phyloP scores from a whole-genome alignment of 2,797 vertebrate species.

The Steatocranus sp. region DNA sequence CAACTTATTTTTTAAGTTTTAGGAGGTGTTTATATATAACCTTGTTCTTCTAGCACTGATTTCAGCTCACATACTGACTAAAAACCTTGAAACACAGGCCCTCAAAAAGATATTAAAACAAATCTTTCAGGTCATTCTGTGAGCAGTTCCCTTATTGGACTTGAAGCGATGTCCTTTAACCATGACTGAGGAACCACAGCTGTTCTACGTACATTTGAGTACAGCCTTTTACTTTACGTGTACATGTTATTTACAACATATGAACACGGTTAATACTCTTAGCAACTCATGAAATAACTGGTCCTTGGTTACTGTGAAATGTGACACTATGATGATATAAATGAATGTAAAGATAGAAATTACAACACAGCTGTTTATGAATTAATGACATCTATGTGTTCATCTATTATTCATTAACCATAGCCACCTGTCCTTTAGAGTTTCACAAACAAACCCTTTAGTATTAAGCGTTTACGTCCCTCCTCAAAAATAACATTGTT shows the following conservation, averaged over 20 bases:
- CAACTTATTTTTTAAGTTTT: background rate
- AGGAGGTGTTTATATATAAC: background rate
- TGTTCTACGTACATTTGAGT: background rate
- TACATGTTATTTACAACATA: background rate
- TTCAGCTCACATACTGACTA: background rate
- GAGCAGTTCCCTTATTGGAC: background rate
- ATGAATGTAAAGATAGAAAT: background rate
- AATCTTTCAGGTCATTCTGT: background rate
- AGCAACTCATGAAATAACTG: background rate
- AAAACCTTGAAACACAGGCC: background rate
- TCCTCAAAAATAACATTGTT: background rate
- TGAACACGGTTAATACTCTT: background rate
- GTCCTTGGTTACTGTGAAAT: background rate
- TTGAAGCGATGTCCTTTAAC: background rate
- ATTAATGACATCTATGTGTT: background rate
- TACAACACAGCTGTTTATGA: background rate
- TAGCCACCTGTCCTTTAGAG: background rate
- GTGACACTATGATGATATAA: background rate
- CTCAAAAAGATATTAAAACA: background rate
- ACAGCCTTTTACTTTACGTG: background rate
- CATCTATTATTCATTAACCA: background rate
- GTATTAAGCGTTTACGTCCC: accelerated
- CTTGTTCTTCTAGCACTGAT: background rate
- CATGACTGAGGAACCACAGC: background rate
- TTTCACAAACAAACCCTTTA: accelerated